Evolutionary conservation across 2,797 vertebrate genomes (phyloP), one percentile per base, ranked within the genome.

Genomic region (Pempheris klunzingeri): DNA sequence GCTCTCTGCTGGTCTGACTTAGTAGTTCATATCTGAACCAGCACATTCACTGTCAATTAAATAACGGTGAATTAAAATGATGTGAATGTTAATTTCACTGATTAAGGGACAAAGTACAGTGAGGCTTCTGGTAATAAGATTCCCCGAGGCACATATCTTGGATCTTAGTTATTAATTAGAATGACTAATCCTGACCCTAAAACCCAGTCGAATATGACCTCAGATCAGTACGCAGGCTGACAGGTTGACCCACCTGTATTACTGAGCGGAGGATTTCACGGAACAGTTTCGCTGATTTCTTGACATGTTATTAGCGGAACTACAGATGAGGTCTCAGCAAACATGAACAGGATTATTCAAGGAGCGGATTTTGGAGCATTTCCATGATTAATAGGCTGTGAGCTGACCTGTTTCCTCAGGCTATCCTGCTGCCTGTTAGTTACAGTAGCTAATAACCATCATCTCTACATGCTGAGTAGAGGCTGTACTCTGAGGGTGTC

Each of bases 371-470:
- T 82, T 75, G 26, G 55, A 86, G 61, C 32, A n/a, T 81, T 85
- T 80, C 74, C 70, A 72, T 92, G 86, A 91, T 89, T 88, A 88
- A 91, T 80, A 78, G 57, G 68, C 79, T 85, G 74, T 76, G 80
- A 87, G 78, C 70, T 85, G 91, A 86, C 88, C 88, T 22, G 81
- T 87, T 91, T 93, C 91, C 88, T 86, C 64, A 43, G 90, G 90
- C 88, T 75, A 64, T 82, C 67, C 78, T 63, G 71, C 82, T 76
- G 79, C 85, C 69, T 83, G 78, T 88, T 86, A 89, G 65, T 82
- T 86, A 88, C 85, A 81, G 77, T 17, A 62, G 69, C 78, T 83
- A 89, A 88, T 84, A 85, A 87, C 66, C 83, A 75, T 78, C 80
- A 73, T 72, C 68, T 82, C 71, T 69, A 75, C 71, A 66, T 58